Evolutionary conservation across 2,113 vertebrate species (phyloP), one percentile per base, ranked within the genome.

Genomic region (Corythornis madagascariensis): DNA sequence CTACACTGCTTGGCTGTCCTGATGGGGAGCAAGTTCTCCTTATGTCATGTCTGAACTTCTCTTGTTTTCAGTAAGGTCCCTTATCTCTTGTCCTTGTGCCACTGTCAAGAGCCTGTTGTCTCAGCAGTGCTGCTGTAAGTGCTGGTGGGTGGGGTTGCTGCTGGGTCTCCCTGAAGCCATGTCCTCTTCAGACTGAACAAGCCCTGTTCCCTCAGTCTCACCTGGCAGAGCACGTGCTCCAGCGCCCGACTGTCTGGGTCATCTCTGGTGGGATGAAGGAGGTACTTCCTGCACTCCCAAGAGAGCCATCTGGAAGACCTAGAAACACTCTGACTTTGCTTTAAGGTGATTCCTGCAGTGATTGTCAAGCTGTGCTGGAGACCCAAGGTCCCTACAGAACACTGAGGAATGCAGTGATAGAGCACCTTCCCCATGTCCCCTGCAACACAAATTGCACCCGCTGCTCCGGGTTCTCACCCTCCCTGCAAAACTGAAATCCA

Each of bases 381-480:
- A 19, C 12, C 12, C 0, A 22, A 84, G 31, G 50, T n/a, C 38
- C 16, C 42, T 18, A 75, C 64, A 11, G 48, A 3, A 33, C 11
- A 2, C 19, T 4, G 77, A 56, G 50, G 65, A 7, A 0, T 4
- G 10, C 2, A 13, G 43, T 21, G 48, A 18, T 2, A 60, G 12
- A 67, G 61, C 45, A 56, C 19, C 1, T 0, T 35, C 43, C 45
- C 55, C 71, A 3, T 2, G 12, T 35, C 12, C 16, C 14, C 16
- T 7, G 9, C 16, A 13, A 77, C 43, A 19, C 53, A 53, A 16
- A 47, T 0, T 6, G 26, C 40, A 9, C 10, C 47, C 9, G 0
- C 38, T 38, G 29, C 38, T 26, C 13, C 47, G 18, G 24, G 24
- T 2, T 22, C 26, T 31, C 60, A 29, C 18, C 21, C 4, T 24